phyloP scores from a whole-genome alignment of 92 coral and sea anemone species.

The Zoanthus sociatus region DNA sequence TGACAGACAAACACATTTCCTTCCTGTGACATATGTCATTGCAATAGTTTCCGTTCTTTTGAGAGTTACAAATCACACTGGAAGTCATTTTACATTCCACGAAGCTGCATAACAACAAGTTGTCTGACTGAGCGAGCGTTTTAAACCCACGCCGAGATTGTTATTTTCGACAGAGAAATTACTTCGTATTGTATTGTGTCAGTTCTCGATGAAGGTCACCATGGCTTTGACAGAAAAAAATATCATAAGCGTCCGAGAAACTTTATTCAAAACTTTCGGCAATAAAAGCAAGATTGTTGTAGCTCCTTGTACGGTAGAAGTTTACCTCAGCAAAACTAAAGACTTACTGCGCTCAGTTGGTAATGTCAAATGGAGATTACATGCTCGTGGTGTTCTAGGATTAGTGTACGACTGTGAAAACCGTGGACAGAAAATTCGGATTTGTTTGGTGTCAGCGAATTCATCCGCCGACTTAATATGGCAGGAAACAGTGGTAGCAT shows the following conservation, averaged over 20 bases:
- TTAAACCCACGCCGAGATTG: not conserved
- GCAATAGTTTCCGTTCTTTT: constrained; percentile 43
- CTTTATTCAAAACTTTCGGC: constrained; percentile 71
- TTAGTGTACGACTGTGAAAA: constrained; percentile 82
- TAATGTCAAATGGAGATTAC: constrained; percentile 81
- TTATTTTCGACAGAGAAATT: not conserved
- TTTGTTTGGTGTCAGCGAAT: constrained; percentile 77
- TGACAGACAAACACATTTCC: constrained; percentile 12
- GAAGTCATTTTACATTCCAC: constrained; percentile 36
- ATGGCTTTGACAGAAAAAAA: constrained; percentile 86
- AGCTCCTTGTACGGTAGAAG: constrained; percentile 91
- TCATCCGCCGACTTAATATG: constrained; percentile 70
- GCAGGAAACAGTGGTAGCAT: constrained; percentile 93
- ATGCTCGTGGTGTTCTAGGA: constrained; percentile 79
- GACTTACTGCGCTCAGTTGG: constrained; percentile 76
- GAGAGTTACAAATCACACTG: constrained; percentile 17
- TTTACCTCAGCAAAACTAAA: constrained; percentile 77
- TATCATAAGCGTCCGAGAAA: constrained; percentile 69
- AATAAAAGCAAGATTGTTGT: constrained; percentile 78
- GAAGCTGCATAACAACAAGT: constrained; percentile 15
- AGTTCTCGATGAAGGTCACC: constrained; percentile 62
- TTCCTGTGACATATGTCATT: constrained; percentile 31
- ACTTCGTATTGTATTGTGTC: not conserved
- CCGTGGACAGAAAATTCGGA: constrained; percentile 73
- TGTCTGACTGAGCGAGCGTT: not conserved